These are phyloP conservation scores for Drosophila ironensis DNA, from an alignment of 1,140 invertebrate genomes.

Conservation along the genomic window DNA sequence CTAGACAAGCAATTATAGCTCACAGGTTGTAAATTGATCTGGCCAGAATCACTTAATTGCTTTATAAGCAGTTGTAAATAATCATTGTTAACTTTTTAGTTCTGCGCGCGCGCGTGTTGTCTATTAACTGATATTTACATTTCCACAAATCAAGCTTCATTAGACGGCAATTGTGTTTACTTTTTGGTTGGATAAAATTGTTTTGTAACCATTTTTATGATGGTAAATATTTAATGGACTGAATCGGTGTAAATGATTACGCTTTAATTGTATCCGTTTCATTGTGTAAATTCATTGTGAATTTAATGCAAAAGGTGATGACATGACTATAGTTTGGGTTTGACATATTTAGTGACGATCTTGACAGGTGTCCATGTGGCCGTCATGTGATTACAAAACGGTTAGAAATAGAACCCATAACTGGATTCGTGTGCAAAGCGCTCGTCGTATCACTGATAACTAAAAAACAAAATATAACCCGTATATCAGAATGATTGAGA, in stretches of 20 bases:
- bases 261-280: no score
- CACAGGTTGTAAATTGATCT: slow-evolving; percentile 14
- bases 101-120: neutral
- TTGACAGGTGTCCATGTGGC: neutral
- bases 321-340: no score
- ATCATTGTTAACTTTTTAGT: neutral
- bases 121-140: neutral
- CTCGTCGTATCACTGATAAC: slow-evolving; percentile 22
- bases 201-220: no score
- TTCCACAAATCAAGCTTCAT: neutral
- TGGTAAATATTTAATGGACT: no score
- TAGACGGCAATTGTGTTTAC: neutral
- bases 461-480: no score
- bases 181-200: neutral
- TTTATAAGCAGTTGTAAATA: slow-evolving; percentile 25
- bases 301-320: no score
- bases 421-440: slow-evolving; percentile 42
- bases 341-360: slow-evolving; percentile 32
- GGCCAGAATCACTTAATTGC: slow-evolving; percentile 10
- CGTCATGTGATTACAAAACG: slow-evolving; percentile 14
- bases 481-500: slow-evolving; percentile 19
- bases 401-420: neutral
- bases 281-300: no score
- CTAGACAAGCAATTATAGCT: slow-evolving; percentile 16
- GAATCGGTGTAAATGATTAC: no score